Percentiles rank a stretch among this genome's conserved stretches.
phyloP scores from a whole-genome alignment of 2,113 vertebrate genomes.

The Cardinalis cardinalis region DNA sequence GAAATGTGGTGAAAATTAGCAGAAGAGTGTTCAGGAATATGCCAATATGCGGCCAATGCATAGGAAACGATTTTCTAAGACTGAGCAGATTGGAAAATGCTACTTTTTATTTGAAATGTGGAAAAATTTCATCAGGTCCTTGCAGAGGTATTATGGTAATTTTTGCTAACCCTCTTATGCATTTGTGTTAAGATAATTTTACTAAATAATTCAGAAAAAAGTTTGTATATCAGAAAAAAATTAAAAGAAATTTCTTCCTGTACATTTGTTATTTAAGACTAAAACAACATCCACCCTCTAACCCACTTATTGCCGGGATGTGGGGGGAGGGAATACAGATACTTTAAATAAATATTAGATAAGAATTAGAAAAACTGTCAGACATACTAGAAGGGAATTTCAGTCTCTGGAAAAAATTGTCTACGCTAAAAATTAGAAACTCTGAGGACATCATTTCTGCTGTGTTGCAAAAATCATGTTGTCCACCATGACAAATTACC shows the following conservation, averaged over 20 bases:
- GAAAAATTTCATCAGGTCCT: background rate
- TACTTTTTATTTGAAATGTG: background rate
- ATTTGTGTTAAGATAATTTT: background rate
- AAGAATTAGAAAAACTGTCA: background rate
- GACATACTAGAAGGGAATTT: background rate
- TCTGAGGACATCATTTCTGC: background rate
- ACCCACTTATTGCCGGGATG: fast-evolving
- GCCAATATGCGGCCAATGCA: background rate
- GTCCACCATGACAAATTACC: background rate
- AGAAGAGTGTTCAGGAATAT: background rate
- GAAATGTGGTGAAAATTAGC: background rate
- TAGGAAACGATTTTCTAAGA: background rate
- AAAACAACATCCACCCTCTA: background rate
- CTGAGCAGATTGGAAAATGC: background rate
- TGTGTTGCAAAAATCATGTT: background rate
- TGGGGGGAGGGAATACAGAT: fast-evolving
- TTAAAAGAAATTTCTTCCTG: background rate
- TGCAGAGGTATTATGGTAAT: background rate
- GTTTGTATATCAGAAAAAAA: fast-evolving
- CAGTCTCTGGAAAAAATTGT: background rate
- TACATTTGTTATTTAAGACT: background rate
- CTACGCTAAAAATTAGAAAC: background rate
- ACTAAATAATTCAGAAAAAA: background rate
- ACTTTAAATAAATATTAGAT: background rate
- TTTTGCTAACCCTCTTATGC: background rate